Percentiles rank a stretch among this genome's conserved stretches.
Evolutionary conservation across 2,888 invertebrate genomes (phyloP).

Genomic region (Xestia rhomboidea): DNA sequence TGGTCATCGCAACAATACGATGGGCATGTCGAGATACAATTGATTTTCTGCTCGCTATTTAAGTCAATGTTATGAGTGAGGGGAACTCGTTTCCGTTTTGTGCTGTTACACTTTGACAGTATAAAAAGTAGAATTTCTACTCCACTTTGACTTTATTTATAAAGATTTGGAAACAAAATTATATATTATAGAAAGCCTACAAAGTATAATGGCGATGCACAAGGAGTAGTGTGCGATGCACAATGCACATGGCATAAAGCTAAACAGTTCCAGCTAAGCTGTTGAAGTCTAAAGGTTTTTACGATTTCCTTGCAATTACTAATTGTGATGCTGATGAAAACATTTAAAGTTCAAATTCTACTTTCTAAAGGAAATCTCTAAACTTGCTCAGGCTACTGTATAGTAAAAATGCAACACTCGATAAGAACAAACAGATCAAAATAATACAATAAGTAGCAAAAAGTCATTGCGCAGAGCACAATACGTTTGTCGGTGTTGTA

Average conservation of each 20-base stretch:
- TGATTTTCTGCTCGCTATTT: conserved; percentile 78
- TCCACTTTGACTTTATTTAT: background rate
- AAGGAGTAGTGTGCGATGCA: background rate
- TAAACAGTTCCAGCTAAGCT: background rate
- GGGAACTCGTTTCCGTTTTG: conserved; percentile 68
- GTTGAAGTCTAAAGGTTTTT: background rate
- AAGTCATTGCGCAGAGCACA: conserved; percentile 64
- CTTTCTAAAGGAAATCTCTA: background rate
- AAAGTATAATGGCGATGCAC: background rate
- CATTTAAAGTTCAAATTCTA: background rate
- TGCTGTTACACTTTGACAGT: conserved; percentile 32
- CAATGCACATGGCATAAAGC: background rate
- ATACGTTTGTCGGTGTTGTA: conserved; percentile 72
- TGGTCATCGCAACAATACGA: conserved; percentile 80
- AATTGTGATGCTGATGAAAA: background rate
- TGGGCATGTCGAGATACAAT: conserved; percentile 81
- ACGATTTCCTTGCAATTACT: background rate
- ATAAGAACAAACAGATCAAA: background rate
- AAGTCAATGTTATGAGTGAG: conserved; percentile 73
- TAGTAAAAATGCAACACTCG: background rate
- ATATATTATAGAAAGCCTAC: background rate
- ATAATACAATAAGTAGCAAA: conserved; percentile 26
- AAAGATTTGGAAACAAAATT: background rate
- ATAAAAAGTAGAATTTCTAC: conserved; percentile 32
- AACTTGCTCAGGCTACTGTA: background rate